These are phyloP conservation scores for Ectemnius cavifrons DNA, from an alignment of 2,888 invertebrate genomes.

Conservation along the genomic window DNA sequence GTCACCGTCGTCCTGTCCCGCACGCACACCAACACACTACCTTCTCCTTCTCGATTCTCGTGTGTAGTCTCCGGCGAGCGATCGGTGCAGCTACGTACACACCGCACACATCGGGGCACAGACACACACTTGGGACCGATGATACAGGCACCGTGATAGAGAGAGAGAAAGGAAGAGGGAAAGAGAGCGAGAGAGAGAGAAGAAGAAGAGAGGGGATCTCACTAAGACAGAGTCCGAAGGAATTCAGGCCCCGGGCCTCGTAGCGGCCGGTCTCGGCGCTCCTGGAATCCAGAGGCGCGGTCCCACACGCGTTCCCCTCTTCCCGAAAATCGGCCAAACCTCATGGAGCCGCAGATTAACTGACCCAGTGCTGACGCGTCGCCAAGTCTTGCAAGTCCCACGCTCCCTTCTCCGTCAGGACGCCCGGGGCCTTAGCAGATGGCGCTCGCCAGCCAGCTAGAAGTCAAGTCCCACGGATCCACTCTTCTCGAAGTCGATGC, in stretches of 20 bases:
- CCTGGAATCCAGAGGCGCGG: slow-evolving; percentile 72
- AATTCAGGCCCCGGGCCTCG: slow-evolving; percentile 31
- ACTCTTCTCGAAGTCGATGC: too few relatives aligned
- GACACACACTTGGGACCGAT: too few relatives aligned
- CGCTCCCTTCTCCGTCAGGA: not conserved
- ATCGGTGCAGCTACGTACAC: too few relatives aligned
- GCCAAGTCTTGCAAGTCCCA: slow-evolving; percentile 8
- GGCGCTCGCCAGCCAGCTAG: slow-evolving; percentile 28
- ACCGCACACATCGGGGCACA: too few relatives aligned
- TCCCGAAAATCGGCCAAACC: slow-evolving; percentile 28
- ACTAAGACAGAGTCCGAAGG: slow-evolving; percentile 19
- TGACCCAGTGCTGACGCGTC: not conserved
- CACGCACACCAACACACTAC: slow-evolving; percentile 19
- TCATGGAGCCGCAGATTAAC: slow-evolving; percentile 33
- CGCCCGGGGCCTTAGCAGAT: slow-evolving; percentile 26
- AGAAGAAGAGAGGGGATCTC: slow-evolving; percentile 9
- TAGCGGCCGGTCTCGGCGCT: slow-evolving; percentile 53
- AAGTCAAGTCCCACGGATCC: not conserved
- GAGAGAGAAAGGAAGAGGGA: too few relatives aligned
- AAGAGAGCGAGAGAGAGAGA: too few relatives aligned
- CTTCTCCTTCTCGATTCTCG: too few relatives aligned
- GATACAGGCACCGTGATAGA: too few relatives aligned
- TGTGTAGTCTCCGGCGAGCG: too few relatives aligned
- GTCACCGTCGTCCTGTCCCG: slow-evolving; percentile 34
- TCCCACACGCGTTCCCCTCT: slow-evolving; percentile 50